A percentile compares a stretch with the other conserved stretches of the same genome.
These are phyloP conservation scores for Eumerus sabulonum DNA, from an alignment of 2,888 invertebrate genomes.

Conservation along the genomic window DNA sequence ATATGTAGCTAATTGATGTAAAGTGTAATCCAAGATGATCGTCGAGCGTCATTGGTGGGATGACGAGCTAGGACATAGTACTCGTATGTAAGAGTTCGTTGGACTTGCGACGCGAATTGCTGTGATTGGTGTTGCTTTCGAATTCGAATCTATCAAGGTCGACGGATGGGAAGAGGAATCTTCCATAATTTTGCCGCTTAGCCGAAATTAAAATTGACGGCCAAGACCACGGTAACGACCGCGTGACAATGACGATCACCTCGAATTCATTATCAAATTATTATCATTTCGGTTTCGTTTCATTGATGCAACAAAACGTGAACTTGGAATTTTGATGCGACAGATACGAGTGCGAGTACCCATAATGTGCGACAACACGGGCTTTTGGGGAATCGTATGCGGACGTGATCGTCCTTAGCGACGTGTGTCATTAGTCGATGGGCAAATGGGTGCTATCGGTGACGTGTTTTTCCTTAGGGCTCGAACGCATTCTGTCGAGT, in stretches of 20 bases:
- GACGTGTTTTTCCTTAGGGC: no score
- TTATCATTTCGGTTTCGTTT: slow-evolving; percentile 10
- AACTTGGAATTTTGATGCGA: slow-evolving; percentile 28
- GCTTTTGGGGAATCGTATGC: slow-evolving; percentile 23
- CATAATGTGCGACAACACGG: slow-evolving; percentile 18
- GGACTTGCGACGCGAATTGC: not conserved
- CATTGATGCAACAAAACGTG: slow-evolving; percentile 58
- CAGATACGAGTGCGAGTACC: slow-evolving; percentile 8
- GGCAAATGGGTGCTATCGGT: no score
- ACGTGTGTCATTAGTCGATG: not conserved
- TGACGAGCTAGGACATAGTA: not conserved
- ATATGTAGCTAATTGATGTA: slow-evolving; percentile 53
- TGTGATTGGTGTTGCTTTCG: slow-evolving; percentile 10
- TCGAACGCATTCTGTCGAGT: no score
- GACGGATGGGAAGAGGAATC: slow-evolving; percentile 17
- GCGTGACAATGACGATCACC: slow-evolving; percentile 26
- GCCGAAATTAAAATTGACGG: slow-evolving; percentile 58
- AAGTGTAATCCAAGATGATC: slow-evolving; percentile 53
- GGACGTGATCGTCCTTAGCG: slow-evolving; percentile 4
- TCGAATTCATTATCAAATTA: slow-evolving; percentile 56
- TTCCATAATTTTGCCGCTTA: slow-evolving; percentile 25
- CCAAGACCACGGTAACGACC: slow-evolving; percentile 51
- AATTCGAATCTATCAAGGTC: slow-evolving; percentile 46
- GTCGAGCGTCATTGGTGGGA: slow-evolving; percentile 3
- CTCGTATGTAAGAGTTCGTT: no score